Conservation (phyloP, 2,113 vertebrate species). For the Indri indri region DNA sequence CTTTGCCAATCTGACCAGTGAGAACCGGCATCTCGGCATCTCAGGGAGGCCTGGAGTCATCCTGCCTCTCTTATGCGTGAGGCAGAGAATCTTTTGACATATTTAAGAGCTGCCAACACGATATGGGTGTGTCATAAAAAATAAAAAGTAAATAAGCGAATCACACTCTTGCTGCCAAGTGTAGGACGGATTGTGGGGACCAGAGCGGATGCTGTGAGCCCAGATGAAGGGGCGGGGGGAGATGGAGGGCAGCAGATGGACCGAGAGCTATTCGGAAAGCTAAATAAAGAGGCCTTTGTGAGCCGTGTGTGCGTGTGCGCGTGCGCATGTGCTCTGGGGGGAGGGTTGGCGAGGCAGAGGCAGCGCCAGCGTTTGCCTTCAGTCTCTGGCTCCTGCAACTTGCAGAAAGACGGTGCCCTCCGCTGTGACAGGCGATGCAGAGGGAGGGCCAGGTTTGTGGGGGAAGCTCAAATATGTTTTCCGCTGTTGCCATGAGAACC, state of each 20-base stretch:
- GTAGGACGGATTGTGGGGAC: not conserved
- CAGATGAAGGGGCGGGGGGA: not conserved
- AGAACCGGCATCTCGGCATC: not conserved
- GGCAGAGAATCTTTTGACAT: not conserved
- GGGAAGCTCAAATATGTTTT: not conserved
- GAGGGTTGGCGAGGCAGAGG: not conserved
- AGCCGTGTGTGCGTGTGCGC: not conserved
- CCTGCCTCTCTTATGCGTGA: not conserved
- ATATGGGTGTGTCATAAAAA: not conserved
- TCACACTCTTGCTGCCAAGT: not conserved
- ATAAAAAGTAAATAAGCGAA: not conserved
- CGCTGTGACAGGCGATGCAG: not conserved
- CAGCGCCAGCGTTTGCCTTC: not conserved
- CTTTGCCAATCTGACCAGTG: not conserved
- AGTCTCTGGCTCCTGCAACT: not conserved
- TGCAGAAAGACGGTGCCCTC: not conserved
- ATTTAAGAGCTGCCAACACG: not conserved
- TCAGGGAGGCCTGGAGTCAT: not conserved
- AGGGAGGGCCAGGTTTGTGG: not conserved
- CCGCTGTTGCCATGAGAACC: conserved; percentile 41
- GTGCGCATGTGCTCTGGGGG: accelerated
- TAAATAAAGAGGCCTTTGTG: conserved; percentile 46
- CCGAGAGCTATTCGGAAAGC: not conserved
- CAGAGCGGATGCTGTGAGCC: not conserved
- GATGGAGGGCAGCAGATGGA: not conserved